Base-by-base conservation (phyloP, 2,113 vertebrate species). In the Meriones unguiculatus region DNA sequence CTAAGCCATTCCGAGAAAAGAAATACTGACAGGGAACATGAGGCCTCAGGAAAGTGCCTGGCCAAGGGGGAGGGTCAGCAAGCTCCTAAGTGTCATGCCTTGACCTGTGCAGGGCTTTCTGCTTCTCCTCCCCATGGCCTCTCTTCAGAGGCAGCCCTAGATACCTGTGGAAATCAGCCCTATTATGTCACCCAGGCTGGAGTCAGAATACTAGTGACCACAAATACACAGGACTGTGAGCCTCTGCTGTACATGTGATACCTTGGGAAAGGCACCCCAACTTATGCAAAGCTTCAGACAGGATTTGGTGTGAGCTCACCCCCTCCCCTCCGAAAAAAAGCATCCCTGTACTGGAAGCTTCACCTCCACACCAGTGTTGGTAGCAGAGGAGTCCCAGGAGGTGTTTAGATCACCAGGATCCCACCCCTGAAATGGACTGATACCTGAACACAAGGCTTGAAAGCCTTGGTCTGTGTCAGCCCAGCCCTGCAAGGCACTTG, bases 61-160 rank as follows among this genome's bases (percentile, higher is more conserved):
- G 18, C 41, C 6, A 15, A 10, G 4, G 13, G 22, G 41, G 41
- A 59, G 52, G 4, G 2, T 22, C 65, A 0, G 35, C 64, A 14
- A 57, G 82, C 90, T 59, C 12, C 77, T 30, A 10, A 32, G 59
- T 50, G 28, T 11, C 3, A 0, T 2, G 13, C 12, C 41, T 73
- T 7, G 2, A 25, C 46, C 0, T 32, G 35, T 0, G 32, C 12
- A 4, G 2, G 8, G 5, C 32, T 6, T 24, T 25, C 75, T 2
- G 0, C 7, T 57, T 77, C 4, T 52, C 35, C 8, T 10, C 75
- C 46, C 38, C 20, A 20, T 0, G 3, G 41, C 67, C 20, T 35
- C 62, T 59, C 82, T 87, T 30, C 64, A 46, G 59, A 72, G 22
- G 18, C 24, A 35, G 67, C 72, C n/a, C 82, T 38, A 7, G 13